These are phyloP conservation scores for Hyalella azteca DNA, from an alignment of 2,888 invertebrate species.

Conservation along the genomic window DNA sequence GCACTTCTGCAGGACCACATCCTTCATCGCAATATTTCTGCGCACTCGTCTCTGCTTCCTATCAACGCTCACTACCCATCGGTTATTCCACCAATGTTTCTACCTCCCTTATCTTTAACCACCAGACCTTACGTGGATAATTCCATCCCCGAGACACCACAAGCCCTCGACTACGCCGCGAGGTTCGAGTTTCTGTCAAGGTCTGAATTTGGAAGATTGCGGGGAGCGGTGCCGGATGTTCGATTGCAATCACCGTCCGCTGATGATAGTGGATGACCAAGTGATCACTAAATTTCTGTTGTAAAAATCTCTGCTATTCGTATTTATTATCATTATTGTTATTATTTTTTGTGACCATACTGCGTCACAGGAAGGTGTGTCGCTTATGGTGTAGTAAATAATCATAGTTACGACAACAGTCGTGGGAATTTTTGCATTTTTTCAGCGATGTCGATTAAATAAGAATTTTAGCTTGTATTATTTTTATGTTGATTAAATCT, in stretches of 20 bases:
- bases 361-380: too few species aligned
- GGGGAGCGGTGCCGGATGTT: conserved; percentile 51
- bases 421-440: too few species aligned
- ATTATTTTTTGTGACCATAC: too few species aligned
- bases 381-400: too few species aligned
- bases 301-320: too few species aligned
- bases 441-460: too few species aligned
- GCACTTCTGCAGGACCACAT: conserved; percentile 45
- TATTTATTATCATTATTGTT: too few species aligned
- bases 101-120: conserved; percentile 49
- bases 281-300: background rate
- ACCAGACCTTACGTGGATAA: conserved; percentile 35
- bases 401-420: too few species aligned
- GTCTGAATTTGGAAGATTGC: conserved; percentile 47
- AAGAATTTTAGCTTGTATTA: too few species aligned
- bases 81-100: conserved; percentile 51
- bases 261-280: conserved; percentile 47
- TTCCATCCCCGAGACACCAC: background rate
- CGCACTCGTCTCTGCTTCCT: conserved; percentile 48
- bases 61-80: conserved; percentile 47
- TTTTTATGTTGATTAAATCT: too few species aligned
- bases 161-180: conserved; percentile 7
- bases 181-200: conserved; percentile 45
- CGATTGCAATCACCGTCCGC: conserved; percentile 48
- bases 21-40: conserved; percentile 38